These are phyloP conservation scores for Dysidea cf. avara DNA, from an alignment of 37 sponge, comb jelly and placozoan species.

Conservation along the genomic window DNA sequence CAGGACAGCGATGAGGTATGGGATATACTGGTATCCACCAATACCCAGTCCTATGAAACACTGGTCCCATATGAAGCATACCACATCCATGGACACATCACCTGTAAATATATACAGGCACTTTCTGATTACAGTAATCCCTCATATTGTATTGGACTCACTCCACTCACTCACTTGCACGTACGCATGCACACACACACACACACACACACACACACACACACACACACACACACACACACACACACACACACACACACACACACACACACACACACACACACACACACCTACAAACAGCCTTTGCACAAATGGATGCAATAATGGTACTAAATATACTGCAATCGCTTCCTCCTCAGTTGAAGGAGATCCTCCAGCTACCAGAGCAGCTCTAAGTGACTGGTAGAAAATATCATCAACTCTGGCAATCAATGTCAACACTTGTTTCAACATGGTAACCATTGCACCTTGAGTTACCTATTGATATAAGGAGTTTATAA, in stretches of 20 bases:
- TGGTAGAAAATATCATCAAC: conserved; percentile 17
- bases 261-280: not conserved
- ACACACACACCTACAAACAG: conserved; percentile 39
- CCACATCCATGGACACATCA: conserved; percentile 34
- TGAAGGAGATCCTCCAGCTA: not conserved
- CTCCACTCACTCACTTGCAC: conserved; percentile 21
- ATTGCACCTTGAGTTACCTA: conserved; percentile 14
- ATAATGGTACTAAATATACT: no score
- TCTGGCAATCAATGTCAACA: conserved; percentile 5
- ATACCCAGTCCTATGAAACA: conserved; percentile 43
- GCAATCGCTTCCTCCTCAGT: no score
- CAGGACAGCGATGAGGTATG: conserved; percentile 22
- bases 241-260: conserved; percentile 37
- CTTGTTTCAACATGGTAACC: conserved; percentile 4
- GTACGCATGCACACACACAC: conserved; percentile 19
- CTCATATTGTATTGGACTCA: not conserved
- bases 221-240: not conserved
- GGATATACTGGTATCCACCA: conserved; percentile 31
- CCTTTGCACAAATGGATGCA: conserved; percentile 16
- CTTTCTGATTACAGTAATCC: no score
- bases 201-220: conserved; percentile 22
- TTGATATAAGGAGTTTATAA: no score
- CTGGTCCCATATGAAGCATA: conserved; percentile 41
- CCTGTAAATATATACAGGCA: conserved; percentile 1
- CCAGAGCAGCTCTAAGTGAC: not conserved